phyloP scores from a whole-genome alignment of 53 echinoderm and acorn worm species.

The Holothuria leucospilota region DNA sequence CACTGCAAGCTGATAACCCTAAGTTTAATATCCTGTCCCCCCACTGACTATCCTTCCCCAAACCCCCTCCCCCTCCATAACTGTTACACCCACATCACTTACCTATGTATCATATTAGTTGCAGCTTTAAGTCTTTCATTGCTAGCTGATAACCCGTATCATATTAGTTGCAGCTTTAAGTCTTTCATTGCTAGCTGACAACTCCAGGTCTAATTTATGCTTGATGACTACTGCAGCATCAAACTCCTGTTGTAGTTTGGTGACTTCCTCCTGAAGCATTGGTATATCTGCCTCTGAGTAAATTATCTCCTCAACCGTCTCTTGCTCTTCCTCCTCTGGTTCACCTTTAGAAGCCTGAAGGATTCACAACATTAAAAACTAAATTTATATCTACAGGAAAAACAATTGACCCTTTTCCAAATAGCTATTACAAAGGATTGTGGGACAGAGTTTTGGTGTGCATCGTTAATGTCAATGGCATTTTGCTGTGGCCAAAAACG shows the following conservation, averaged over 20 bases:
- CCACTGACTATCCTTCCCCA: too few species aligned
- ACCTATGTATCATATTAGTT: constrained; percentile 97
- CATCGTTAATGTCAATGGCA: too few species aligned
- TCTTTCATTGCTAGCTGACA: constrained; percentile 97
- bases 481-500: too few species aligned
- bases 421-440: too few species aligned
- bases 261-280: constrained; percentile 79
- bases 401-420: too few species aligned
- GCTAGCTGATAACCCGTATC: constrained; percentile 91
- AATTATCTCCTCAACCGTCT: constrained; percentile 70
- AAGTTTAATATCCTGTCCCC: background rate
- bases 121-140: constrained; percentile 96
- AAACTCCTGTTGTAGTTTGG: constrained; percentile 84
- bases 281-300: constrained; percentile 99
- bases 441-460: too few species aligned
- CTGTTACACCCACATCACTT: background rate
- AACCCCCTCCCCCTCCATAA: too few species aligned
- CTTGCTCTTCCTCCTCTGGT: constrained; percentile 61
- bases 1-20: background rate
- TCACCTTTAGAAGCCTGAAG: constrained; percentile 76
- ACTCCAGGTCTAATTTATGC: constrained; percentile 88
- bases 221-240: constrained; percentile 94
- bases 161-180: constrained; percentile 92
- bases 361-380: background rate
- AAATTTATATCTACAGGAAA: too few species aligned